Evolutionary conservation across 2,797 vertebrate genomes (phyloP).

Genomic region (Margarornis squamiger): DNA sequence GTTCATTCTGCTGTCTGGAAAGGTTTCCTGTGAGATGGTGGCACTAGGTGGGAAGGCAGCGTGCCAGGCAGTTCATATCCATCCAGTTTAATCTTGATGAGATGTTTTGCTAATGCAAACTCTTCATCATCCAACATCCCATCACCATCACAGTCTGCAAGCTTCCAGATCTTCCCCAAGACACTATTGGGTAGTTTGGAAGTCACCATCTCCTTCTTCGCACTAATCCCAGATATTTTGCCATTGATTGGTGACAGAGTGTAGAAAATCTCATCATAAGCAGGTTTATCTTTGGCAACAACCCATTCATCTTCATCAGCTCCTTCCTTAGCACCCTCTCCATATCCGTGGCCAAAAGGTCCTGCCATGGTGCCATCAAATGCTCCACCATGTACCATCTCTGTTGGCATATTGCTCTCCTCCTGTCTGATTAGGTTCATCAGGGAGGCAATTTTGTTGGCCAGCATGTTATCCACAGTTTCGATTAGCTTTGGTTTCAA

Average conservation of each 20-base stretch:
- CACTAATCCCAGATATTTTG: conserved; percentile 91
- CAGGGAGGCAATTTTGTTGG: conserved; percentile 87
- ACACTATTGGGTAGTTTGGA: conserved; percentile 95
- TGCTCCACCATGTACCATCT: conserved; percentile 89
- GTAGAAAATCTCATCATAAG: conserved; percentile 98
- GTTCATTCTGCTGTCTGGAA: conserved; percentile 71
- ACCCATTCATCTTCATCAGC: conserved; percentile 94
- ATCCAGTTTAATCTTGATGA: conserved; percentile 95
- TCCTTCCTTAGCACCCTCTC: conserved; percentile 93
- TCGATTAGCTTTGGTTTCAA: conserved; percentile 94
- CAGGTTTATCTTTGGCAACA: conserved; percentile 91
- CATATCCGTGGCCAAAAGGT: conserved; percentile 93
- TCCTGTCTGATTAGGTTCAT: conserved; percentile 93
- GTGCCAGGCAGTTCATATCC: conserved; percentile 90
- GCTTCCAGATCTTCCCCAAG: conserved; percentile 97
- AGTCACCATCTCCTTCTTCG: conserved; percentile 97
- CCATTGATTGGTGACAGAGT: conserved; percentile 94
- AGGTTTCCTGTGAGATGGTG: conserved; percentile 89
- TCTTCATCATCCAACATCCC: conserved; percentile 98
- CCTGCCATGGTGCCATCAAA: conserved; percentile 92
- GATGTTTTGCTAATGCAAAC: conserved; percentile 94
- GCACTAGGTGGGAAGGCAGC: conserved; percentile 89
- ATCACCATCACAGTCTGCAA: conserved; percentile 91
- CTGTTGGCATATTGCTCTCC: conserved; percentile 84
- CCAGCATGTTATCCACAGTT: conserved; percentile 94